These are phyloP conservation scores for Karalla daura DNA, from an alignment of 2,797 vertebrate species.

Conservation along the genomic window DNA sequence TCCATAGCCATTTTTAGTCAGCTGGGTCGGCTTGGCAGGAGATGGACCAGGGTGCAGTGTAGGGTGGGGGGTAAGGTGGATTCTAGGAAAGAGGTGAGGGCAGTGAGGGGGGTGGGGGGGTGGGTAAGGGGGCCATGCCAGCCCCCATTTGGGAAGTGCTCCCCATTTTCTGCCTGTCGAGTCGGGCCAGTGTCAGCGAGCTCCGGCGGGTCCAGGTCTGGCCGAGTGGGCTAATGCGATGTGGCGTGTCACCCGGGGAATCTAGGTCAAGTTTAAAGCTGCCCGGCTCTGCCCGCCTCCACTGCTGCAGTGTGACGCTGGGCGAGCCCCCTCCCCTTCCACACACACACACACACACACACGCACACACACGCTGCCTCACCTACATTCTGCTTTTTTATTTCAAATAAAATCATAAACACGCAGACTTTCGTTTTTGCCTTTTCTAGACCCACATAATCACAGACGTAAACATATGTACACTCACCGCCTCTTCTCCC, in stretches of 20 bases:
- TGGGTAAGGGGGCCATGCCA: constrained; percentile 54
- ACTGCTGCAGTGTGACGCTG: constrained; percentile 75
- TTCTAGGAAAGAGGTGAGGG: constrained; percentile 1
- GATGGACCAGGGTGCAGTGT: constrained; percentile 10
- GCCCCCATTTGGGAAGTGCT: constrained; percentile 82
- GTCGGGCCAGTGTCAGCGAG: constrained; percentile 81
- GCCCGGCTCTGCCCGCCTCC: constrained; percentile 63
- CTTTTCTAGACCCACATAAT: constrained; percentile 22
- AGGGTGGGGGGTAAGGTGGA: too few species aligned
- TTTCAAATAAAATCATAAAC: background rate
- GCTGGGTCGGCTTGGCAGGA: constrained; percentile 59
- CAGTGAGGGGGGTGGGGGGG: background rate
- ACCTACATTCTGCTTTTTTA: background rate
- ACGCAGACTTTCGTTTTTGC: constrained; percentile 8
- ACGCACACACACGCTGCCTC: background rate
- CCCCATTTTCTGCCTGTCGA: constrained; percentile 87
- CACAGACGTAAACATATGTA: constrained; percentile 43
- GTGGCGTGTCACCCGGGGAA: constrained; percentile 87
- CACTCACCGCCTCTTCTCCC: constrained; percentile 32
- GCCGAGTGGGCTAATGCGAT: constrained; percentile 86
- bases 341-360: constrained; percentile 23
- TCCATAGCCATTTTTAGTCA: constrained; percentile 72
- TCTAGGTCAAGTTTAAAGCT: constrained; percentile 92
- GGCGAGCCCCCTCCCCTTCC: constrained; percentile 41
- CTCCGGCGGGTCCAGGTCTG: constrained; percentile 84